Evolutionary conservation across 2,797 vertebrate genomes (phyloP), one percentile per base, ranked within the genome.

Genomic region (Phylloscopus collybita): DNA sequence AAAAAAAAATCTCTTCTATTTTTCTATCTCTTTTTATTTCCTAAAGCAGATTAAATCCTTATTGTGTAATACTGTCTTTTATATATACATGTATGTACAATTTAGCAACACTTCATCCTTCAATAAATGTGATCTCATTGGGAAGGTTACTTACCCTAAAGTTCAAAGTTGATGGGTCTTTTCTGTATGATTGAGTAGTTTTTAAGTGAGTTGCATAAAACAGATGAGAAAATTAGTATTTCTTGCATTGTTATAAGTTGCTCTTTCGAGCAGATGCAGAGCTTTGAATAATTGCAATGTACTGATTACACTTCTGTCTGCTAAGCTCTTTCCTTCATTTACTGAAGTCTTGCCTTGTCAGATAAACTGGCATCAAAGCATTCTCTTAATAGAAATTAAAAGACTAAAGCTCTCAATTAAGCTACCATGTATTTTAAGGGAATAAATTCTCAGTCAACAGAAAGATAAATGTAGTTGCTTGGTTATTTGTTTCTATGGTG

Each of bases 351-450:
- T 80, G 57, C 61, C 61, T 95, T 91, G 78, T 84, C 86, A 86
- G 78, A 95, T 92, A 91, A 91, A 93, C 40, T 62, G 36, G 19
- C 30, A 89, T 92, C 80, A 94, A 96, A 87, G 30, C n/a, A 84
- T 86, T 94, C 62, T 75, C 59, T 91, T 89, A 91, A 89, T 47
- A 86, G 66, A 91, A 91, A 96, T 85, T 79, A 87, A 70, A 92
- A 80, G 11, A 42, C 69, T 80, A 57, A 80, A 91, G 10, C 51
- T 81, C 70, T 81, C 50, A 88, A 88, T 88, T 88, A 95, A 88
- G 16, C 59, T 59, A 73, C 25, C 6, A 44, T 44, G 26, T 90
- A 50, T 92, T 88, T 84, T 80, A 80, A 73, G 71, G 23, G 19
- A 94, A 40, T 74, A 82, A 57, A 4, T 74, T 88, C 51, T 84